Evolutionary conservation across 2,113 vertebrate genomes (phyloP).

Genomic region (Aegotheles bennettii): DNA sequence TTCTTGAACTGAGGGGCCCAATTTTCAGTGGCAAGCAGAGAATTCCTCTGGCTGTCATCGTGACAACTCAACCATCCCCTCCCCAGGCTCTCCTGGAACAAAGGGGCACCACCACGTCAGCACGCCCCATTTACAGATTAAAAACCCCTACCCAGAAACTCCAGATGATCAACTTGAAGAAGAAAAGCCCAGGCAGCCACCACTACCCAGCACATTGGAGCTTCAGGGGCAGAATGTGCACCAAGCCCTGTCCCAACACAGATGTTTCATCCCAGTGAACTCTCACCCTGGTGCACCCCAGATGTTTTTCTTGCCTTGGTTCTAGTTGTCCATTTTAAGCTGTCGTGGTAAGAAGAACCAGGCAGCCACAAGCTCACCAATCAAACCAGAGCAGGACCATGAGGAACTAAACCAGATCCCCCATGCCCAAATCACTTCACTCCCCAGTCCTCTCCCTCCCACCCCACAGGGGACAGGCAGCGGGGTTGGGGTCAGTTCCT

Average conservation of each 20-base stretch:
- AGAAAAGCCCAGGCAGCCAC: background rate
- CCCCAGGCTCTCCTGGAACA: background rate
- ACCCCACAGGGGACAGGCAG: no score
- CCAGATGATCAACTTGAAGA: background rate
- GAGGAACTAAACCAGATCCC: no score
- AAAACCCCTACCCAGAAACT: background rate
- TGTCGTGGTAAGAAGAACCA: no score
- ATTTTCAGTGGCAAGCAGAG: rapidly evolving
- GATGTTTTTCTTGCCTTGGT: background rate
- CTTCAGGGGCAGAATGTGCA: background rate
- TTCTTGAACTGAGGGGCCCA: no score
- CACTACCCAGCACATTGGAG: rapidly evolving
- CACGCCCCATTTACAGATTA: background rate
- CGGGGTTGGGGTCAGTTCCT: no score
- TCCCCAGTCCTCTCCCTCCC: no score
- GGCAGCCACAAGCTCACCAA: no score
- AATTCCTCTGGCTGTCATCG: background rate
- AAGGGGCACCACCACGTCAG: background rate
- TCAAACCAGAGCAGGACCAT: no score
- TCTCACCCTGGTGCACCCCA: background rate
- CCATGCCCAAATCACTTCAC: no score
- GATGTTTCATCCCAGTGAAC: background rate
- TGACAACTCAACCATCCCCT: background rate
- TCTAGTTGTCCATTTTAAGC: background rate
- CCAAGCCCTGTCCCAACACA: background rate